Percentiles rank a stretch among this genome's conserved stretches.
phyloP scores from a whole-genome alignment of 1,140 invertebrate genomes.

The Tenebrio molitor region DNA sequence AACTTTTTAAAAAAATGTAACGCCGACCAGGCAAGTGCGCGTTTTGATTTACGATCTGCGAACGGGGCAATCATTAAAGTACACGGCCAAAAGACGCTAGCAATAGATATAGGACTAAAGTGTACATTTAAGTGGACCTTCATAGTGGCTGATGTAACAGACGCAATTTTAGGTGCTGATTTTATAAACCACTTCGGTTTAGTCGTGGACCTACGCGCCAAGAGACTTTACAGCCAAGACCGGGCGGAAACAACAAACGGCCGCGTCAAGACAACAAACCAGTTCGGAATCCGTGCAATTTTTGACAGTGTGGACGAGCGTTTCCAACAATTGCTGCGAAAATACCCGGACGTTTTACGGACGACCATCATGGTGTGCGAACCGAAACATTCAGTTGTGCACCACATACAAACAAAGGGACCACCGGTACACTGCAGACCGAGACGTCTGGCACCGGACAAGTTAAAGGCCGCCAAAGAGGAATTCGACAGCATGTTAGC shows the following conservation, averaged over 20 bases:
- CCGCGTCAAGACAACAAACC: not conserved
- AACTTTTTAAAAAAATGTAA: too few species aligned
- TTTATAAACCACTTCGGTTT: constrained; percentile 62
- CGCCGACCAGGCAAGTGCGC: not conserved
- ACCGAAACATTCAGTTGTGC: constrained; percentile 30
- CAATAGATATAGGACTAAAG: constrained; percentile 35
- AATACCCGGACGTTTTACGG: constrained; percentile 4
- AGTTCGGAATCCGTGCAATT: not conserved
- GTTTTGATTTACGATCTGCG: not conserved
- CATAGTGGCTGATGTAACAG: constrained; percentile 62
- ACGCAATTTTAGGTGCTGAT: constrained; percentile 65
- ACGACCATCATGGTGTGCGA: not conserved
- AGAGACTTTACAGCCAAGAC: constrained; percentile 60
- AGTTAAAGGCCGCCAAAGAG: constrained; percentile 59
- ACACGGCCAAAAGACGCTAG: not conserved
- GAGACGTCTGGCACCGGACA: constrained; percentile 63
- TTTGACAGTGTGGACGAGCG: not conserved
- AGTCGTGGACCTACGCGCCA: constrained; percentile 60
- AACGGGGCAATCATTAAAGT: not conserved
- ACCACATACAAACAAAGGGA: constrained; percentile 61
- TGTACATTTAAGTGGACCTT: constrained; percentile 64
- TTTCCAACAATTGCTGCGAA: constrained; percentile 4
- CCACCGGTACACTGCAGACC: constrained; percentile 63
- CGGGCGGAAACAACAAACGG: constrained; percentile 43
- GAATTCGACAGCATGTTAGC: constrained; percentile 60